A percentile compares a stretch with the other conserved stretches of the same genome.
These are phyloP conservation scores for Sterna hirundo DNA, from an alignment of 2,113 vertebrate genomes.

Conservation along the genomic window DNA sequence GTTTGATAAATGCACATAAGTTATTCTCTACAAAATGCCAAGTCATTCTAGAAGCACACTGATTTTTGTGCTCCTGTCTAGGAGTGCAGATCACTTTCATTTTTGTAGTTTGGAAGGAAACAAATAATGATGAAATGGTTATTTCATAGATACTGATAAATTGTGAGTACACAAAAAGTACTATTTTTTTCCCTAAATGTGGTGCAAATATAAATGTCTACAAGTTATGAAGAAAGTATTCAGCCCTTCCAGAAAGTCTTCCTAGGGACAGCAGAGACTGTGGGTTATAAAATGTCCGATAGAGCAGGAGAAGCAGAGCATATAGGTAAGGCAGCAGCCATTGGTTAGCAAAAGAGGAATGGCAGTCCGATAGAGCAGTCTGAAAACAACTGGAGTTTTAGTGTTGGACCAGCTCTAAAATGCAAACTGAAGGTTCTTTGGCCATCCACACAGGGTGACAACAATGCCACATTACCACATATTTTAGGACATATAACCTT, in stretches of 20 bases:
- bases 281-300: neutral
- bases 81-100: neutral
- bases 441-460: accelerated
- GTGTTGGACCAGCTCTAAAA: neutral
- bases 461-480: too few relatives aligned
- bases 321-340: neutral
- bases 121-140: neutral
- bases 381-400: neutral
- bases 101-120: neutral
- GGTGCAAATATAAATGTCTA: neutral
- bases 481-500: neutral
- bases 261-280: neutral
- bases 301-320: neutral
- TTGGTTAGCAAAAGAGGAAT: neutral
- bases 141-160: neutral
- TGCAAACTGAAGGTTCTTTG: neutral
- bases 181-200: neutral
- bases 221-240: neutral
- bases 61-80: neutral
- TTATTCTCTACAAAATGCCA: neutral
- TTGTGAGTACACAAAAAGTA: neutral
- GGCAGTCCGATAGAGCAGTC: neutral
- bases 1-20: neutral
- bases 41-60: neutral
- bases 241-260: neutral